Evolutionary conservation across 1,140 invertebrate genomes (phyloP), one percentile per base, ranked within the genome.

Genomic region (Tigriopus japonicus): DNA sequence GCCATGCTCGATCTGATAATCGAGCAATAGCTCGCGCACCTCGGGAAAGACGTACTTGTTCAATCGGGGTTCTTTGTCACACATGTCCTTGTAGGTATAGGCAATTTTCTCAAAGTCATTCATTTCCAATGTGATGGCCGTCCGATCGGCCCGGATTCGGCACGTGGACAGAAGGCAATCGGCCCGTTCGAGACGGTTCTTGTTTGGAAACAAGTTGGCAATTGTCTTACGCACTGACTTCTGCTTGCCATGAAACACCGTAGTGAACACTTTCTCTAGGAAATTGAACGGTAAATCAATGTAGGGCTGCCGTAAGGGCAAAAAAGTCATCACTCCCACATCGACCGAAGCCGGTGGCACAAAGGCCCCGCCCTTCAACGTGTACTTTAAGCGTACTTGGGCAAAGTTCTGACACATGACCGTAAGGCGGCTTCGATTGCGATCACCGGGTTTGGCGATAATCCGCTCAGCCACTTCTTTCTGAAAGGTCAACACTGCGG

Each of bases 401-500:
- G 90, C 90, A 78, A 87, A 89, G 69, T 87, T 80, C 72, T 98
- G 95, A 67, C 86, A 88, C 84, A 98, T 95, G 7, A 96, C 76
- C 1, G 91, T 96, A 6, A 98, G 71, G 53, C 92, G 74, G 70
- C 87, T 89, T 66, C 95, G 77, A 68, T 89, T 80, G 13, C 74
- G 67, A 51, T 77, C 67, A 42, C 72, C 67, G 2, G 79, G 73
- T 1, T 72, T 71, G 13, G 92, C 88, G 17, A 84, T 79, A 69
- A 98, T 86, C 41, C 95, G 77, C 69, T 95, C 83, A 3, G 86
- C 89, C 0, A 90, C 85, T 77, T 90, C 87, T 68, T 94, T 85
- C 74, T 99, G 96, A 77, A 99, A 98, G 14, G 94, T 98, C 43
- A 99, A 73, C 0, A 90, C 92, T 79, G 98, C 81, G 64, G 77